Evolutionary conservation across 2,797 vertebrate species (phyloP), one percentile per base, ranked within the genome.

Genomic region (Rhodeus uyekii): DNA sequence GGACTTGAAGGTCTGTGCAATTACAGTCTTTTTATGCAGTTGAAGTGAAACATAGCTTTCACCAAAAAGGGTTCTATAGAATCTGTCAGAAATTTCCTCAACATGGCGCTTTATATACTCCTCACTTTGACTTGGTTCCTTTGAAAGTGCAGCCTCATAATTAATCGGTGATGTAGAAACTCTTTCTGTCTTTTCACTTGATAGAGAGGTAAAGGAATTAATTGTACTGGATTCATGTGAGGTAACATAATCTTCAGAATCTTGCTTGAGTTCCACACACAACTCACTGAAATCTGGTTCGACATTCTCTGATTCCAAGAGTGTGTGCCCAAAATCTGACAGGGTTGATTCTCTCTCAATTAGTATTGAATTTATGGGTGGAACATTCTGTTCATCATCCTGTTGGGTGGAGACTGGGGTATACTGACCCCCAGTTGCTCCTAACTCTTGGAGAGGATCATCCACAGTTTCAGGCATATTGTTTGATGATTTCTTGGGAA

Each of bases 51-150:
- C 14, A 64, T 85, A 82, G 64, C 61, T 68, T 83, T 87, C 87
- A 72, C 93, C 92, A 85, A 92, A 95, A 10, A 94, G 86, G 48
- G 93, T 89, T 86, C 87, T 84, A 87, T 95, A 94, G 38, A 94
- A 92, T 73, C 88, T 89, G 22, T 53, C 85, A 50, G 93, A 92
- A 85, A 92, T 89, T 64, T 94, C 91, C 55, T 94, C 91, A 55
- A 92, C 72, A 82, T 93, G 91, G 9, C 84, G 81, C 71, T 85
- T 84, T 60, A 89, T 87, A 81, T 86, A 89, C 32, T 83, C 85
- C 46, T 89, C 83, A 78, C 29, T 81, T 78, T 58, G 14, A 46
- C 85, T 79, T 65, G 84, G 87, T 84, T 75, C 78, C 55, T 50
- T 67, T 32, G 67, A 29, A 48, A 87, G 67, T 44, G 82, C 38